Percentiles rank a stretch among this genome's conserved stretches.
phyloP scores from a whole-genome alignment of 2,797 vertebrate genomes.

The Simalia tracyae region DNA sequence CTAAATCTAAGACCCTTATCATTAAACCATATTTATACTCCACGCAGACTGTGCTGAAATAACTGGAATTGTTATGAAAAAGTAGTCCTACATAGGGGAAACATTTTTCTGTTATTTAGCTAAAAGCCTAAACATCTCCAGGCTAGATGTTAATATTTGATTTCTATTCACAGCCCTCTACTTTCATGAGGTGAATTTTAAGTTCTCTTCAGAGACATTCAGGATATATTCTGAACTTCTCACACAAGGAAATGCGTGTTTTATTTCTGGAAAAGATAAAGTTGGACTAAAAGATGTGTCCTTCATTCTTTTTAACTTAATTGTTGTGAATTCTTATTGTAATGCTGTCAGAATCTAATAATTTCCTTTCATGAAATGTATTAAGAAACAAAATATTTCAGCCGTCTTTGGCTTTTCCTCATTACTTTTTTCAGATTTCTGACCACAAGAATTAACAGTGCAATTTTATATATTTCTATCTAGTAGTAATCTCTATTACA shows the following conservation, averaged over 20 bases:
- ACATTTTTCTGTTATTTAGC: neutral
- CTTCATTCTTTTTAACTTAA: neutral
- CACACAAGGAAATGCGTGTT: neutral
- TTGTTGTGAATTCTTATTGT: neutral
- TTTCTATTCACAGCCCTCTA: slow-evolving; percentile 6
- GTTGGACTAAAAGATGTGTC: neutral
- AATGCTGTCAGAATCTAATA: neutral
- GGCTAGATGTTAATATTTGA: slow-evolving; percentile 8
- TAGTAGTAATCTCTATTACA: neutral
- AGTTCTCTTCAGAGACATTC: neutral
- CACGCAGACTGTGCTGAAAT: neutral
- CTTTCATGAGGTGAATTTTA: slow-evolving; percentile 13
- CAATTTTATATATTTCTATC: neutral
- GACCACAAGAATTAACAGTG: neutral
- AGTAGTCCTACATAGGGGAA: neutral
- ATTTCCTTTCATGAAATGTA: neutral
- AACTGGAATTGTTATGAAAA: neutral
- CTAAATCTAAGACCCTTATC: neutral
- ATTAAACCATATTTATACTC: neutral
- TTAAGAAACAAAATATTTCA: neutral
- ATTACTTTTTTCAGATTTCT: neutral
- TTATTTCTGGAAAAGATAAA: neutral
- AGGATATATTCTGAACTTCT: neutral
- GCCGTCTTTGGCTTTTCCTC: neutral
- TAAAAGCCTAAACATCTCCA: slow-evolving; percentile 5